These are phyloP conservation scores for Ptyas mucosa DNA, from an alignment of 2,113 vertebrate genomes.

Conservation along the genomic window DNA sequence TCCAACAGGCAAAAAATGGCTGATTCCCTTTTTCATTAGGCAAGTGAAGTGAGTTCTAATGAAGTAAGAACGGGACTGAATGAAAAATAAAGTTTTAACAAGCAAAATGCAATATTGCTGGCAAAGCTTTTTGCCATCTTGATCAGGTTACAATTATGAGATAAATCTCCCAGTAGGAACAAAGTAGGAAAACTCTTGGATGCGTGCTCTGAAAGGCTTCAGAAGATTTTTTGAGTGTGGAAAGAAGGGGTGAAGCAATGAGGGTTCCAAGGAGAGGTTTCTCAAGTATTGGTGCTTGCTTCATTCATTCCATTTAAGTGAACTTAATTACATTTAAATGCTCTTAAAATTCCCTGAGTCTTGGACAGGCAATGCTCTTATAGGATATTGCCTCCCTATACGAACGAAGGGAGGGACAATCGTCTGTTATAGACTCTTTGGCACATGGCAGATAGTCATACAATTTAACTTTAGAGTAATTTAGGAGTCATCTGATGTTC, in stretches of 20 bases:
- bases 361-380: not conserved
- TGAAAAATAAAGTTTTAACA: not conserved
- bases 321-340: not conserved
- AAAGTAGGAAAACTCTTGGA: not conserved
- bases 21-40: not conserved
- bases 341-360: not conserved
- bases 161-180: not conserved
- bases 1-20: not conserved
- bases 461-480: not conserved
- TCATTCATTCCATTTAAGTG: fast-evolving
- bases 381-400: not conserved
- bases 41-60: not conserved
- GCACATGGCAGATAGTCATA: not conserved
- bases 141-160: not conserved
- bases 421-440: fast-evolving
- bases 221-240: not conserved
- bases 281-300: not conserved
- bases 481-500: constrained; percentile 22
- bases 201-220: fast-evolving
- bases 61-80: not conserved
- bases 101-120: not conserved
- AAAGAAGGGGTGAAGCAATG: not conserved
- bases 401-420: not conserved
- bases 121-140: not conserved
- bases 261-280: not conserved